Evolutionary conservation across 2,113 vertebrate genomes (phyloP).

Genomic region (Calidris pygmaea): DNA sequence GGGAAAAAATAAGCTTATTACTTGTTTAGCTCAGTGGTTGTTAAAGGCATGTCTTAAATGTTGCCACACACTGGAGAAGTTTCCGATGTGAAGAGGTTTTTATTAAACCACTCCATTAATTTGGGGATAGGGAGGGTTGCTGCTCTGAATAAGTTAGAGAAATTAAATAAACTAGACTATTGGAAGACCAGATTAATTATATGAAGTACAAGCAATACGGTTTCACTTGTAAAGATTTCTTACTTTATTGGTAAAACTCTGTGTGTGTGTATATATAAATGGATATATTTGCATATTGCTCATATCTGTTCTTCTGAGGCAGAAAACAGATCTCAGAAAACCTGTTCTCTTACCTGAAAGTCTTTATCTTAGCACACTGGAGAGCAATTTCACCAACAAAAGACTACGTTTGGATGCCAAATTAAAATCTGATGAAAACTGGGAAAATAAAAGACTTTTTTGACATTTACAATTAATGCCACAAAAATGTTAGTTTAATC

Average conservation of each 20-base stretch:
- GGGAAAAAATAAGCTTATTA: not conserved
- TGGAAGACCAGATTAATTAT: not conserved
- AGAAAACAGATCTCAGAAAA: not conserved
- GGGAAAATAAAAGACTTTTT: not conserved
- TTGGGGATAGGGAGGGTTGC: not conserved
- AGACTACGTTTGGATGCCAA: conserved; percentile 10
- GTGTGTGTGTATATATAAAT: not conserved
- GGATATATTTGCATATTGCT: not conserved
- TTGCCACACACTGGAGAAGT: not conserved
- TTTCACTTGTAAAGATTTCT: not conserved
- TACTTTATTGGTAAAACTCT: not conserved
- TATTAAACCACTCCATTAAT: not conserved
- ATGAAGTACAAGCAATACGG: not conserved
- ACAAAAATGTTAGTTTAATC: conserved; percentile 75
- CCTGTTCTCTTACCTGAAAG: not conserved
- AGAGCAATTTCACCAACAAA: conserved; percentile 44
- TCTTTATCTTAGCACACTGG: not conserved
- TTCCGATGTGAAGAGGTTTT: not conserved
- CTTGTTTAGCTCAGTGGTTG: not conserved
- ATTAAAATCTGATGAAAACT: conserved; percentile 60
- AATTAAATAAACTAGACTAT: not conserved
- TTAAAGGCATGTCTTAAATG: not conserved
- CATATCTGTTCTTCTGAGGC: not conserved
- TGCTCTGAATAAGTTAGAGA: not conserved
- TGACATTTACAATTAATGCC: conserved; percentile 73